These are phyloP conservation scores for Pomacea canaliculata DNA, from an alignment of 2,888 invertebrate species.

Conservation along the genomic window DNA sequence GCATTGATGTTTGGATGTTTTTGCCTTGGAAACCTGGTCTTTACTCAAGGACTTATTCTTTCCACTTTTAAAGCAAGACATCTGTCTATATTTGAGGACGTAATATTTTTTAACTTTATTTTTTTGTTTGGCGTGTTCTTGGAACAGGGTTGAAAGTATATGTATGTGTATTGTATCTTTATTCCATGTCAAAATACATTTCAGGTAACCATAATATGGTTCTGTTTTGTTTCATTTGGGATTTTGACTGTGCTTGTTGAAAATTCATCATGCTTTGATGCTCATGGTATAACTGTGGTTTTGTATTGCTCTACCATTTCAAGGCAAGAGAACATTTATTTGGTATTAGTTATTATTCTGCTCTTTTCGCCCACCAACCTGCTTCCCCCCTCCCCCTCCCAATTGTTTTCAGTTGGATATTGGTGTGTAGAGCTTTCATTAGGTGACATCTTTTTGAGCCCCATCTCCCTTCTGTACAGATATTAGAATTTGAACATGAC, in stretches of 20 bases:
- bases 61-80: no score
- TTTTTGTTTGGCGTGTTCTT: slow-evolving; percentile 8
- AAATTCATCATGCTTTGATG: not conserved
- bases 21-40: no score
- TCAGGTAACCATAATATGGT: no score
- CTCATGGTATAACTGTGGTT: slow-evolving; percentile 1
- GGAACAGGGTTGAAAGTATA: slow-evolving; percentile 12
- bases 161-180: not conserved
- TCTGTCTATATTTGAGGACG: no score
- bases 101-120: not conserved
- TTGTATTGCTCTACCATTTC: no score
- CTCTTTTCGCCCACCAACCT: not conserved
- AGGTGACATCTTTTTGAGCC: no score
- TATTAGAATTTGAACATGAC: no score
- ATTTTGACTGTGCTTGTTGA: not conserved
- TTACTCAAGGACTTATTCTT: no score
- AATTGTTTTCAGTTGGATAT: not conserved
- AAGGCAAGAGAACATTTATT: no score
- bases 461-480: no score
- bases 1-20: no score
- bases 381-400: not conserved
- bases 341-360: not conserved
- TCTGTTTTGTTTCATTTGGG: not conserved
- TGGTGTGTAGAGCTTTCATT: no score
- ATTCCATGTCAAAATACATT: not conserved